A percentile compares a stretch with the other conserved stretches of the same genome.
Evolutionary conservation across 2,888 invertebrate genomes (phyloP).

Genomic region (Caenorhabditis sp.): DNA sequence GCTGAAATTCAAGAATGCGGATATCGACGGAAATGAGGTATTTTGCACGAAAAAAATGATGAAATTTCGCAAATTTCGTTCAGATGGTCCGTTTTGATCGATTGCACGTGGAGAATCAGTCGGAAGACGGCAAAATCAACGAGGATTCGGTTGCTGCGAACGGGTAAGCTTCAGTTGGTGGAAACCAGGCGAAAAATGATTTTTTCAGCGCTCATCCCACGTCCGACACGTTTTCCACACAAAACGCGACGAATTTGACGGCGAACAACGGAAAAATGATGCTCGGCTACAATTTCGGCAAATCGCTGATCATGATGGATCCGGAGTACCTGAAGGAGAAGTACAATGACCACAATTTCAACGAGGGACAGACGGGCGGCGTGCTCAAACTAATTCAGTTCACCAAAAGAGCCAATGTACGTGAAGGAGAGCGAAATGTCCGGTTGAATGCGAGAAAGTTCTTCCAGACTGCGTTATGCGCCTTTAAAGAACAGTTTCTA

Average conservation of each 20-base stretch:
- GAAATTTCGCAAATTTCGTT: not conserved
- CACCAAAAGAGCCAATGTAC: constrained; percentile 55
- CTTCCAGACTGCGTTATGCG: no score
- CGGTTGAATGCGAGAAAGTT: no score
- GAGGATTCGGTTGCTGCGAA: not conserved
- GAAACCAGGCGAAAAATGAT: no score
- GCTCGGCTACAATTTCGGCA: constrained; percentile 51
- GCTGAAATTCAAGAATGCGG: constrained; percentile 48
- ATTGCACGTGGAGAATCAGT: constrained; percentile 31
- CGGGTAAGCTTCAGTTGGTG: constrained; percentile 1
- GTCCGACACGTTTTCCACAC: no score
- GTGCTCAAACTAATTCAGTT: constrained; percentile 63
- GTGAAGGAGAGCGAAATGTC: no score
- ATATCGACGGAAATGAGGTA: constrained; percentile 18
- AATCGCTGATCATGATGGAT: constrained; percentile 51
- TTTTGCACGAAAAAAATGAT: not conserved
- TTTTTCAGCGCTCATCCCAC: no score
- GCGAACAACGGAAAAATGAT: constrained; percentile 8
- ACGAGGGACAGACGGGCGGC: constrained; percentile 62
- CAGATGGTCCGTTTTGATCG: constrained; percentile 38
- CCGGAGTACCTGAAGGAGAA: constrained; percentile 42
- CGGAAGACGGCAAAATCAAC: not conserved
- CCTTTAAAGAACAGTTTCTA: no score
- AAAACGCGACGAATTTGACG: no score
- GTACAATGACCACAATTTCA: constrained; percentile 63